Evolutionary conservation across 2,888 invertebrate genomes (phyloP), one percentile per base, ranked within the genome.

Genomic region (Drosophila phalerata): DNA sequence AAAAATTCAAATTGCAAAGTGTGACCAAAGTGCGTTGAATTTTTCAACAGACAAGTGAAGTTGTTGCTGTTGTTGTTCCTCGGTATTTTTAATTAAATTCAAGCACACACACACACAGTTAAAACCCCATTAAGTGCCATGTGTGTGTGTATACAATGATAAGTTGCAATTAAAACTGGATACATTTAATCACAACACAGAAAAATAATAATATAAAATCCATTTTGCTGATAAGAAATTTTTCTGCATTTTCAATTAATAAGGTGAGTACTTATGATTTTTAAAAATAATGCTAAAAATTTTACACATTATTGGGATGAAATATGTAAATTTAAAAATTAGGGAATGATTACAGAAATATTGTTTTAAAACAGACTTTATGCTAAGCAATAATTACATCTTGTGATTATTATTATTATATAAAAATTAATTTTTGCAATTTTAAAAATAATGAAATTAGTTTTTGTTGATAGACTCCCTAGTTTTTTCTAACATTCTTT

Each of bases 1-100:
- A 22, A 40, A 61, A 40, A 25, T 55, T 40, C 32, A 28, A 58
- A 40, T 53, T 45, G 63, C 47, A 49, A 70, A 70, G 77, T 79
- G 74, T 74, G 66, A 78, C 69, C 61, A 72, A 79, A 72, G 85
- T 82, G 88, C 57, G 55, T 69, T 53, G 15, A 47, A 34, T 64
- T 53, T 53, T 42, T 42, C 45, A 71, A 53, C 67, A 37, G 48
- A 70, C 58, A 55, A 57, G 65, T 51, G 61, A 15, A 40, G 40
- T 43, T 42, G 13, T 49, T 40, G 8, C 53, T 48, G n/a, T 49
- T 49, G 17, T 40, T 49, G 28, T 30, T n/a, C 47, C 40, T 37
- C 38, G 68, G 60, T 55, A 65, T 64, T 73, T 65, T 67, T 52
- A 69, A 87, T 76, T 71, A 66, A 69, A 62, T 69, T 71, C 48